Percentiles rank a stretch among this genome's conserved stretches.
These are phyloP conservation scores for Propithecus perrieri DNA, from an alignment of 2,797 vertebrate genomes.

Conservation along the genomic window DNA sequence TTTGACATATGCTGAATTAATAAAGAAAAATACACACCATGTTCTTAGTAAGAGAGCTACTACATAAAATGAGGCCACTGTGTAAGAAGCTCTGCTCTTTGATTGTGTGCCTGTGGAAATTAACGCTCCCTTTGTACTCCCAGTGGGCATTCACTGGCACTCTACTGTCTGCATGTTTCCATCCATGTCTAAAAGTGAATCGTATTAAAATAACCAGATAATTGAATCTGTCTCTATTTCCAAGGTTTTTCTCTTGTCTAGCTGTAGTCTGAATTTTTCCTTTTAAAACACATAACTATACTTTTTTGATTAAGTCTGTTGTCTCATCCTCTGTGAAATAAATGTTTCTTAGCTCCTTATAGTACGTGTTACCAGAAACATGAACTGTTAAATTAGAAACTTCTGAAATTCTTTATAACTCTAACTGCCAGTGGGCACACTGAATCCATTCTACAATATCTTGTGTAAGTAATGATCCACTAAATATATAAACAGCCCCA, in stretches of 20 bases:
- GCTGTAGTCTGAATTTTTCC: neutral
- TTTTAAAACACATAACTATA: neutral
- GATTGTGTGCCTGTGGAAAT: neutral
- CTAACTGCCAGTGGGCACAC: accelerated
- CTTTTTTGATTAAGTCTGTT: neutral
- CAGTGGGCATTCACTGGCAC: neutral
- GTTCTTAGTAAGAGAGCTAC: neutral
- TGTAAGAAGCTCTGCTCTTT: neutral
- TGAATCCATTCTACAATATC: neutral
- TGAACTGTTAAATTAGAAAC: neutral
- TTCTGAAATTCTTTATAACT: neutral
- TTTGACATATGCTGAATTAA: neutral
- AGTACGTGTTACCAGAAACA: neutral
- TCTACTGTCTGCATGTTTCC: neutral
- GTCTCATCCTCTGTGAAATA: neutral
- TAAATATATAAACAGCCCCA: neutral
- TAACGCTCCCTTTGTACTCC: neutral
- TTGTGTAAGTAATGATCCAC: no score
- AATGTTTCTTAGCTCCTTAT: neutral
- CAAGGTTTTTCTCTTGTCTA: neutral
- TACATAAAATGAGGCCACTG: neutral
- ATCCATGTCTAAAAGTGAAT: neutral
- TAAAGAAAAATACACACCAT: neutral
- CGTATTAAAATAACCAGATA: neutral
- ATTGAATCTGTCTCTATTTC: neutral